phyloP scores from a whole-genome alignment of 2,797 vertebrate genomes.

The Iguana delicatissima region DNA sequence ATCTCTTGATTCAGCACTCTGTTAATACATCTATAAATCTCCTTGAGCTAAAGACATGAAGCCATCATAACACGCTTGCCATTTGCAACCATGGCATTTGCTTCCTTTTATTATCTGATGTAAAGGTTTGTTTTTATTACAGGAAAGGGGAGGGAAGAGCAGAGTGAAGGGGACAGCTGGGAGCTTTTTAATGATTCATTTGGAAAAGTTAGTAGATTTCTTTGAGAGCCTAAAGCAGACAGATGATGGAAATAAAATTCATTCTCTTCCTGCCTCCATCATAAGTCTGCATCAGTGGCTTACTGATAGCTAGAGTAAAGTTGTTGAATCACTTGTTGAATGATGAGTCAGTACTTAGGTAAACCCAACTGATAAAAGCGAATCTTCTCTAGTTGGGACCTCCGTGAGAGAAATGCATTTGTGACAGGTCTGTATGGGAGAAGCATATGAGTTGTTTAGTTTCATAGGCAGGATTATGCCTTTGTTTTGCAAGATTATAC shows the following conservation, averaged over 20 bases:
- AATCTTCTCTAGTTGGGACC: not conserved
- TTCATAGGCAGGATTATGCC: not conserved
- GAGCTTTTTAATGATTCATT: not conserved
- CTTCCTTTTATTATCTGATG: slow-evolving; percentile 18
- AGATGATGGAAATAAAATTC: not conserved
- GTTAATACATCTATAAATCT: slow-evolving; percentile 41
- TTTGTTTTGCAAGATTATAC: not conserved
- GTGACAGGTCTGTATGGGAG: not conserved
- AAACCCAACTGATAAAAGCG: no score
- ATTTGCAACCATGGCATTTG: not conserved
- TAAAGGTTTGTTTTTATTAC: slow-evolving; percentile 18
- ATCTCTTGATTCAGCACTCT: slow-evolving; percentile 43
- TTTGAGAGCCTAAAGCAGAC: not conserved
- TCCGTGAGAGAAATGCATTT: not conserved
- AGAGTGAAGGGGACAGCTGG: not conserved
- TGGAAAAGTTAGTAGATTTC: not conserved
- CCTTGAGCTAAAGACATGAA: not conserved
- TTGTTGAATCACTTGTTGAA: no score
- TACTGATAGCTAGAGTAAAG: no score
- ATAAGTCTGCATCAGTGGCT: not conserved
- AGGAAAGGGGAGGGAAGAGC: not conserved
- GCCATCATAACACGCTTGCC: not conserved
- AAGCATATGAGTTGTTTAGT: not conserved
- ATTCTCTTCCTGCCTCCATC: no score
- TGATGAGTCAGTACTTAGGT: no score